Percentiles rank a stretch among this genome's conserved stretches.
phyloP scores from a whole-genome alignment of 2,113 vertebrate species.

The mouse (Mus musculus) region DNA sequence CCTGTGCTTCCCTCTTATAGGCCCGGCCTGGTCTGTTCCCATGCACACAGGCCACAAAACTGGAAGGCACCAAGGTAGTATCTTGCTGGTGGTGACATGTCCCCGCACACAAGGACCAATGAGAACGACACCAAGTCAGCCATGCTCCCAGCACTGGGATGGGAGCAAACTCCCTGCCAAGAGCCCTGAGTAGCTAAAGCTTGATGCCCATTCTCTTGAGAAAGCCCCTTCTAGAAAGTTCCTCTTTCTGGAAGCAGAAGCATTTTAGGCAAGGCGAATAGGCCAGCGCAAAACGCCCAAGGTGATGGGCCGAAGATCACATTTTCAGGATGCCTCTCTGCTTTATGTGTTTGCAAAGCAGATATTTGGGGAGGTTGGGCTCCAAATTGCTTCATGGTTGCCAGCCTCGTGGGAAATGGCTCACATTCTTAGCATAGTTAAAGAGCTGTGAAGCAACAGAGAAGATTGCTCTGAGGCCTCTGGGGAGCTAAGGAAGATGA shows the following conservation, averaged over 20 bases:
- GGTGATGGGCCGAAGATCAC: slow-evolving; percentile 54
- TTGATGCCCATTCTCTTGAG: not conserved
- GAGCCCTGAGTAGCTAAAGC: not conserved
- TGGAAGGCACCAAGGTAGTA: not conserved
- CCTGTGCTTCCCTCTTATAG: not conserved
- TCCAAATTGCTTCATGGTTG: slow-evolving; percentile 62
- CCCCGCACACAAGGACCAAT: not conserved
- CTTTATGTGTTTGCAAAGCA: slow-evolving; percentile 77
- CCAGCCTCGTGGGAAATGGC: slow-evolving; percentile 75
- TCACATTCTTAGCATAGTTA: slow-evolving; percentile 76
- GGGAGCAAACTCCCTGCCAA: not conserved
- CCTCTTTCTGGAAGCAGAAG: not conserved
- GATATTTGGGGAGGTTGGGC: slow-evolving; percentile 73
- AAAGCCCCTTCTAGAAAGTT: slow-evolving; percentile 15
- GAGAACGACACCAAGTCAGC: not conserved
- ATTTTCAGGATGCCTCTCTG: slow-evolving; percentile 76
- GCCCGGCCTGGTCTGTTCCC: too few species aligned
- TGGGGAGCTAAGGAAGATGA: slow-evolving; percentile 69
- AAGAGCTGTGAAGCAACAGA: slow-evolving; percentile 58
- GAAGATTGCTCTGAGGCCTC: slow-evolving; percentile 57
- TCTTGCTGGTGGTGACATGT: not conserved
- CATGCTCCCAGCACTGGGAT: not conserved
- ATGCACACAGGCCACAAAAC: not conserved
- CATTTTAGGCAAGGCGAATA: not conserved
- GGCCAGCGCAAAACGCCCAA: not conserved